Evolutionary conservation across 2,797 vertebrate species (phyloP).

Genomic region (Synanceia verrucosa): DNA sequence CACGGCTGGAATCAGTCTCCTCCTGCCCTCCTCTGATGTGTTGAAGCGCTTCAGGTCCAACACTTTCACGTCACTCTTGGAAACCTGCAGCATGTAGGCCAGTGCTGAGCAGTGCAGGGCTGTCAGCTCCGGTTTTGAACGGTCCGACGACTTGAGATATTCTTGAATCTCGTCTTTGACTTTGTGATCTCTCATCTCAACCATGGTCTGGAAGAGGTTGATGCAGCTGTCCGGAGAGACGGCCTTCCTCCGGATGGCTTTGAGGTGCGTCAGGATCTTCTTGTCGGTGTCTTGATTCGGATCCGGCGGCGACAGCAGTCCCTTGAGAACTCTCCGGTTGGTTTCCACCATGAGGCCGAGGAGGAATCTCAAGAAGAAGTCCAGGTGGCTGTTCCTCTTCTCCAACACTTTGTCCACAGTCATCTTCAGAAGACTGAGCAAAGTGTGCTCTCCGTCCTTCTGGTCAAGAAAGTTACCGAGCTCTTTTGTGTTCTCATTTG

Average conservation of each 20-base stretch:
- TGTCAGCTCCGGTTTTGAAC: conserved; percentile 6
- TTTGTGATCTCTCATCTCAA: conserved; percentile 65
- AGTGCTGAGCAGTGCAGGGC: conserved; percentile 60
- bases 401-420: conserved; percentile 53
- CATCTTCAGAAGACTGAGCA: conserved; percentile 52
- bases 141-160: conserved; percentile 21
- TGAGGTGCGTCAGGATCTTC: conserved; percentile 57
- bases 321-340: conserved; percentile 42
- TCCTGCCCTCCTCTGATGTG: conserved; percentile 53
- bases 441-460: conserved; percentile 6
- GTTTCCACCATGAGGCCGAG: conserved; percentile 48
- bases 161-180: conserved; percentile 55
- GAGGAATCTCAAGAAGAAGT: conserved; percentile 54
- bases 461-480: conserved; percentile 12
- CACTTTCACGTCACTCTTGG: not conserved
- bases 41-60: conserved; percentile 61
- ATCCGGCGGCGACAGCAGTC: conserved; percentile 12
- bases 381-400: conserved; percentile 41
- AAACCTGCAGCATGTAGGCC: conserved; percentile 59
- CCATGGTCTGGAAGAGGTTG: conserved; percentile 56
- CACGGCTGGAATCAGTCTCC: conserved; percentile 64
- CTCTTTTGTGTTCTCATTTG: conserved; percentile 14
- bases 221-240: conserved; percentile 48
- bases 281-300: conserved; percentile 15
- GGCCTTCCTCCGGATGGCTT: conserved; percentile 37